Base-by-base conservation (phyloP, 2,797 vertebrate species). In the Sylvia borin region DNA sequence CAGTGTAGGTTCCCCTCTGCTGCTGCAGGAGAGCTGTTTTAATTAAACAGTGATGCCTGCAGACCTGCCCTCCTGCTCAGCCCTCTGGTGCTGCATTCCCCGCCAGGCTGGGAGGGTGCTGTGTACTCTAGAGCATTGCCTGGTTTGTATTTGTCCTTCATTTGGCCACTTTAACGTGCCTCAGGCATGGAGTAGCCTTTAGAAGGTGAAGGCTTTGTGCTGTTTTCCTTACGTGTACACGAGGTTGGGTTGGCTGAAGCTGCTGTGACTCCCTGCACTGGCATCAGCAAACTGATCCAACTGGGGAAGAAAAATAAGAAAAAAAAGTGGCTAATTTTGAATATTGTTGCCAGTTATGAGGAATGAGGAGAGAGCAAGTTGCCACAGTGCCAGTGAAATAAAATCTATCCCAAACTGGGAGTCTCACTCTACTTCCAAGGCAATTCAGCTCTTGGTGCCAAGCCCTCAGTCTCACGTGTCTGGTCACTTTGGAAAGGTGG, bases 161-260 rank as follows among this genome's bases (percentile, higher is more conserved):
- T 75, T 84, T 81, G 38, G 11, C 19, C 19, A 29, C 10, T 61
- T 70, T 43, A 60, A 34, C 38, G 47, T 42, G 13, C 34, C 71
- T 77, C 66, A n/a, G 51, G 8, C 31, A 11, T 8, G 20, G 21
- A 51, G 11, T 60, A 40, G 19, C 24, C 24, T 57, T 40, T 38
- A 77, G 65, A 42, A 32, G 26, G 3, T 40, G 48, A 70, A 76
- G 45, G 14, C 0, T 0, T 15, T 47, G 36, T 53, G 22, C 26
- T 29, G 3, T 57, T 85, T 92, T 66, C 47, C 31, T 85, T 58
- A 47, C 45, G 34, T 12, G 32, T 12, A 13, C 3, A 2, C 0
- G 1, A 62, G 45, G 15, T 3, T 53, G 16, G 5, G 1, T 14
- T 55, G 48, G 26, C 21, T 78, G 73, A 81, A 61, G 40, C 10